Percentiles rank a stretch among this genome's conserved stretches.
phyloP scores from a whole-genome alignment of 2,113 vertebrate species.

The Myotis brandtii region DNA sequence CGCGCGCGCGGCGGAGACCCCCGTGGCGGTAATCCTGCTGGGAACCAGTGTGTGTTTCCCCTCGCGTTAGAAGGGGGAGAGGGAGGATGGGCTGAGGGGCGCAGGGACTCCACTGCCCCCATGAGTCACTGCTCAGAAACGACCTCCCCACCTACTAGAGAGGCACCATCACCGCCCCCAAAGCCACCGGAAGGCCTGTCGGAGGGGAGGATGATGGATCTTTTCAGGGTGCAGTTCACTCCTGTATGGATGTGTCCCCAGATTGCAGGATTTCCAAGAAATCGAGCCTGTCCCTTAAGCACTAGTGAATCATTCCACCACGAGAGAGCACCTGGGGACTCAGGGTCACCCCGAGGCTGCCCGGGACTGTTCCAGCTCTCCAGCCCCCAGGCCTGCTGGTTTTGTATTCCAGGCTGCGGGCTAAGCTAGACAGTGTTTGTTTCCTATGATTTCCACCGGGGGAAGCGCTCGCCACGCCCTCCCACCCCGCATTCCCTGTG shows the following conservation, averaged over 20 bases:
- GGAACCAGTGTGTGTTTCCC: background rate
- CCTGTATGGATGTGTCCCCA: background rate
- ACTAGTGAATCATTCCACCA: slow-evolving; percentile 10
- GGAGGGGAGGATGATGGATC: background rate
- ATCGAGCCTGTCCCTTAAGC: slow-evolving; percentile 12
- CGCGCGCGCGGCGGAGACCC: background rate
- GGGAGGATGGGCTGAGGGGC: background rate
- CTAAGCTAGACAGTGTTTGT: slow-evolving; percentile 6
- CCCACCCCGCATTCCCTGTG: background rate
- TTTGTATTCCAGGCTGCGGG: background rate
- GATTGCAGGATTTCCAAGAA: slow-evolving; percentile 65
- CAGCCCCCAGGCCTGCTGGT: slow-evolving; percentile 17
- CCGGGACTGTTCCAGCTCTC: background rate
- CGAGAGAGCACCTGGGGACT: background rate
- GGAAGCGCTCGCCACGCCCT: background rate
- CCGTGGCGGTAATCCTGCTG: background rate
- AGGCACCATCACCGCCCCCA: background rate
- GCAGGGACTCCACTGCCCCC: background rate
- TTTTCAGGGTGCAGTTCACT: background rate
- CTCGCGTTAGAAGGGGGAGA: background rate
- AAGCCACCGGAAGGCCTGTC: background rate
- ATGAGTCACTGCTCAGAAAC: background rate
- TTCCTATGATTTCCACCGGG: background rate
- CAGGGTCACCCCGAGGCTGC: background rate
- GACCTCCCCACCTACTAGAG: background rate